Evolutionary conservation across 1,140 invertebrate genomes (phyloP).

Genomic region (Polypedilum vanderplanki): DNA sequence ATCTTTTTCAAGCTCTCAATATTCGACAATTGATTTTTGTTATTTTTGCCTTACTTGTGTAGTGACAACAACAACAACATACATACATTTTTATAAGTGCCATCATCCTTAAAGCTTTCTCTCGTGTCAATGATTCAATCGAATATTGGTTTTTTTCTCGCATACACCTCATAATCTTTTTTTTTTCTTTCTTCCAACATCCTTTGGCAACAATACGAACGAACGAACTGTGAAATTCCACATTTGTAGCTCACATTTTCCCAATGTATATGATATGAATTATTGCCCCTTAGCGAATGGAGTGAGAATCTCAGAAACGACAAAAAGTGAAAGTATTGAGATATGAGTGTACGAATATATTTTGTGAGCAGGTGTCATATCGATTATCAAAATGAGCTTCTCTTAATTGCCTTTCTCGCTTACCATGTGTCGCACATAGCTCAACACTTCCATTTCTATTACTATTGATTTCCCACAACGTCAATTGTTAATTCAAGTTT

Average conservation of each 20-base stretch:
- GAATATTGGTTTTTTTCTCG: neutral
- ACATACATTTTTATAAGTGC: slow-evolving; percentile 3
- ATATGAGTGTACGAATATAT: neutral
- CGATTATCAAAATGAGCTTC: slow-evolving; percentile 12
- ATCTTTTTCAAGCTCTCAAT: no score
- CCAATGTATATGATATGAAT: no score
- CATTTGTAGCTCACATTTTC: neutral
- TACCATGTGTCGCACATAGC: neutral
- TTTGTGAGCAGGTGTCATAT: slow-evolving; percentile 11
- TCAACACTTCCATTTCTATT: neutral
- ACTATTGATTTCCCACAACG: neutral
- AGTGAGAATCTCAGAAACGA: no score
- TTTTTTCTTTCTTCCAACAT: neutral
- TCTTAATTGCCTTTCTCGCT: slow-evolving; percentile 14
- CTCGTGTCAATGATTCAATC: neutral
- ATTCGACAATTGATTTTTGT: slow-evolving; percentile 6
- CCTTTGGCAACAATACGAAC: neutral
- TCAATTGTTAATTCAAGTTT: neutral
- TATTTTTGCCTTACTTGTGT: neutral
- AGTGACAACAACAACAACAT: neutral
- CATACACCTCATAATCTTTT: neutral
- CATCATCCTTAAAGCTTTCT: slow-evolving; percentile 2
- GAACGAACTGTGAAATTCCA: neutral
- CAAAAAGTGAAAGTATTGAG: neutral
- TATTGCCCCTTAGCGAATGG: no score